Base-by-base conservation (phyloP, 2,888 invertebrate species). In the Drosophila atripex region DNA sequence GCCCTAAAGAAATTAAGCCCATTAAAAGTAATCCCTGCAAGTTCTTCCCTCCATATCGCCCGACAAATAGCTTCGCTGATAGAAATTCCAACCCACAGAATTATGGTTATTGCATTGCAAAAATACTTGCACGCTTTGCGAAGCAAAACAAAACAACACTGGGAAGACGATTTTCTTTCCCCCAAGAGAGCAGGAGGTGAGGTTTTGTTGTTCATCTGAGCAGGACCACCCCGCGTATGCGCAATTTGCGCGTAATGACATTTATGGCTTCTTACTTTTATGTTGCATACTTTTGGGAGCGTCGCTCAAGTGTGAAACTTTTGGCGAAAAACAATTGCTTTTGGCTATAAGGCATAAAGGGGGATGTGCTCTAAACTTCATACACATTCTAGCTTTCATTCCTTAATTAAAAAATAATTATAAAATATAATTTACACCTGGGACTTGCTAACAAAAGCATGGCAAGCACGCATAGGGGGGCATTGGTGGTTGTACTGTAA, bases 191-290 rank as follows among this genome's bases (percentile, higher is more conserved):
- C 4, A 12, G 21, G 12, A 21, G 4, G 9, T 5, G 43, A 14
- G 21, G 43, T 14, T 51, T 51, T 64, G 28, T 45, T 51, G 51
- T 38, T 28, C 21, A 11, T 4, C 38, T 7, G 16, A 35, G 8
- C 2, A 14, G n/a, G 6, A 30, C 68, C 39, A 49, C 66, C 14
- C 45, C 7, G 68, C 68, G 68, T 68, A 58, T 69, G 56, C 57
- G 69, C 39, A 49, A 57, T 69, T 57, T 68, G 25, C 35, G 25
- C 28, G 30, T 53, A 65, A 65, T 64, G 60, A 41, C 61, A 49
- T 61, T 59, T 61, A 60, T 61, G 59, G n/a, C 14, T 30, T 39
- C 39, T 16, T 39, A 23, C 47, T 49, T 61, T 61, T 59, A 43
- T 49, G 60, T 18, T 59, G 61, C 61, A 60, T 59, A 61, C 30